Base-by-base conservation (phyloP, 2,888 invertebrate genomes). In the Linnaemya tessellans region DNA sequence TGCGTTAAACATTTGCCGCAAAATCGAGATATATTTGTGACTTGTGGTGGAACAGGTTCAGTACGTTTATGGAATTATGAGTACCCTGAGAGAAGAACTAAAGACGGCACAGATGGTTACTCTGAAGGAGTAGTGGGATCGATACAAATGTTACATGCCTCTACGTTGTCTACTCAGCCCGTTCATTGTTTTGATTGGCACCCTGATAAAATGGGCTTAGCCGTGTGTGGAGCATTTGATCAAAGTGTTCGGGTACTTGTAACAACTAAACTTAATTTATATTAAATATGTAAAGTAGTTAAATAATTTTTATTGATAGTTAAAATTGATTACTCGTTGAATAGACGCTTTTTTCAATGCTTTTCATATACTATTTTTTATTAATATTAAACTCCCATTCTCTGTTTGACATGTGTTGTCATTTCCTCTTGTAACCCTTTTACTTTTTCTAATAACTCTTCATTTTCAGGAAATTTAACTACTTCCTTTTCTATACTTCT, bases 51-150 rank as follows among this genome's bases (percentile, higher is more conserved):
- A 0, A 95, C 95, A 87, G 99, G 99, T 9, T 96, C 97, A n/a
- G 92, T 98, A 20, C 95, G 96, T 86, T 93, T 99, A n/a, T 99
- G 98, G 98, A 97, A 98, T 94, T 98, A 99, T 96, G 94, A 95
- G 84, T 98, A 98, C 91, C 98, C 98, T 0, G 94, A 95, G 10
- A 95, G 95, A 87, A 94, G 98, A 51, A 94, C 93, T 58, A 94
- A 94, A 51, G 94, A 95, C 0, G 96, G 96, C 89, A 91, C 94
- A 0, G 96, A 97, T 88, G 97, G 96, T 0, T 93, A 94, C 1
- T 94, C 95, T 0, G 92, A 94, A 78, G 98, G 98, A 2, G 95
- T 97, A 0, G 92, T 96, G 1, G 98, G 98, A 0, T 95, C 94
- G 43, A 90, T 98, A 35, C 93, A 94, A 38, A 94, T 96, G 74